These are phyloP conservation scores for Nycticebus coucang DNA, from an alignment of 2,113 vertebrate species.

Conservation along the genomic window DNA sequence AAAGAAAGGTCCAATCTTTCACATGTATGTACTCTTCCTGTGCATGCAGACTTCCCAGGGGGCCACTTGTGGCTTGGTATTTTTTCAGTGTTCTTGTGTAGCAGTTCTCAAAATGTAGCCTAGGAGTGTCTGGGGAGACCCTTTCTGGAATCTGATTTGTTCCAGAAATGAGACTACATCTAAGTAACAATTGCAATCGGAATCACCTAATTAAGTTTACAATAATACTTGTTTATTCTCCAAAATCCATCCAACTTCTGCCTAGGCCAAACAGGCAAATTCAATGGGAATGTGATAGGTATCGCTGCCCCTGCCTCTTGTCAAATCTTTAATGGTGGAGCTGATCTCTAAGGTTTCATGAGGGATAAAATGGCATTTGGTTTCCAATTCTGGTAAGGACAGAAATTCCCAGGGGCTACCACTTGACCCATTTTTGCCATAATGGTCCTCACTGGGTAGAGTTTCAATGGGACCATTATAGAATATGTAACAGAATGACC, in stretches of 20 bases:
- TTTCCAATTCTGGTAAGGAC: not conserved
- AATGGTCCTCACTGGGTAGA: not conserved
- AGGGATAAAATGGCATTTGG: not conserved
- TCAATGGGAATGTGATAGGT: not conserved
- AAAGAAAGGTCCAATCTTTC: not conserved
- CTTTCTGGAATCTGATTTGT: not conserved
- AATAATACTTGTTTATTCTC: not conserved
- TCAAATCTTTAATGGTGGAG: not conserved
- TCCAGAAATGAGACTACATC: not conserved
- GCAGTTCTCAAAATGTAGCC: not conserved
- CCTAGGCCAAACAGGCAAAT: not conserved
- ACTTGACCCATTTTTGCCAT: not conserved
- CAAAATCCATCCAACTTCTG: not conserved
- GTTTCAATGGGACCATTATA: not conserved
- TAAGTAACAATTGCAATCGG: not conserved
- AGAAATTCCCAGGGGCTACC: not conserved
- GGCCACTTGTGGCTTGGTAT: not conserved
- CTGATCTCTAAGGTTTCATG: not conserved
- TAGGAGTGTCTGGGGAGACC: not conserved
- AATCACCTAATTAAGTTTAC: not conserved
- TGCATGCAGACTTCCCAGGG: not conserved
- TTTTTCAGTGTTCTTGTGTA: constrained; percentile 1
- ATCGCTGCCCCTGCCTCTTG: not conserved
- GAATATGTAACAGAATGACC: not conserved
- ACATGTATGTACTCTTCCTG: not conserved